Percentiles rank a stretch among this genome's conserved stretches.
These are phyloP conservation scores for Achroia grisella DNA, from an alignment of 1,140 invertebrate genomes.

Conservation along the genomic window DNA sequence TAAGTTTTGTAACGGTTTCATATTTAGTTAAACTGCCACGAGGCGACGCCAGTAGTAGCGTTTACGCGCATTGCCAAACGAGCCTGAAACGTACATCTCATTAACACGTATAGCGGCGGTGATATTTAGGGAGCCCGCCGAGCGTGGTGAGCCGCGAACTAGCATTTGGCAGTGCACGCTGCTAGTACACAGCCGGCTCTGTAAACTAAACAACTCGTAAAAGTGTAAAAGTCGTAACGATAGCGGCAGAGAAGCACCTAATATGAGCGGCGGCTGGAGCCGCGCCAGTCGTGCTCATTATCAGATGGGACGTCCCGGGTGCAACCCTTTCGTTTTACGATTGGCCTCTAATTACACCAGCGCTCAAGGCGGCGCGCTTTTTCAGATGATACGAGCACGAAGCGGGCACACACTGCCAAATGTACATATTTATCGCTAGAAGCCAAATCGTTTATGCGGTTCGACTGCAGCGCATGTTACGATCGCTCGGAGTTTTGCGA, in stretches of 20 bases:
- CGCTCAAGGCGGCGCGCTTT: slow-evolving; percentile 62
- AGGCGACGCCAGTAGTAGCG: slow-evolving; percentile 5
- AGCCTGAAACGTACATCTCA: slow-evolving; percentile 52
- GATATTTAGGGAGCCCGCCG: slow-evolving; percentile 58
- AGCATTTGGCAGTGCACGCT: slow-evolving; percentile 62
- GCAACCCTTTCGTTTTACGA: slow-evolving; percentile 68
- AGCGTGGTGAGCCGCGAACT: slow-evolving; percentile 65
- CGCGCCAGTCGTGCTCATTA: slow-evolving; percentile 66
- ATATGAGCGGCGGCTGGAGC: slow-evolving; percentile 67
- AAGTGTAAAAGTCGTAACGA: slow-evolving; percentile 72
- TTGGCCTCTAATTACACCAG: slow-evolving; percentile 64
- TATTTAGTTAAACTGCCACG: slow-evolving; percentile 23
- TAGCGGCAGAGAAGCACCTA: slow-evolving; percentile 54
- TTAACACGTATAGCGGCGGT: slow-evolving; percentile 47
- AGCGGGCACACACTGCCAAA: slow-evolving; percentile 47
- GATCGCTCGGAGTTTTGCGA: slow-evolving; percentile 34
- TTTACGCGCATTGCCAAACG: slow-evolving; percentile 39
- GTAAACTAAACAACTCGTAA: slow-evolving; percentile 71
- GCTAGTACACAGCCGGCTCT: slow-evolving; percentile 47
- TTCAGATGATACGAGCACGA: slow-evolving; percentile 38
- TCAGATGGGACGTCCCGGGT: slow-evolving; percentile 63
- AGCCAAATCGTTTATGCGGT: slow-evolving; percentile 49
- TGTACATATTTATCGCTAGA: slow-evolving; percentile 51
- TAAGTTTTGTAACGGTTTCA: slow-evolving; percentile 12
- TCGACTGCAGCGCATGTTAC: slow-evolving; percentile 26